Evolutionary conservation across 2,113 vertebrate species (phyloP).

Genomic region (Notarius quadriscutis): DNA sequence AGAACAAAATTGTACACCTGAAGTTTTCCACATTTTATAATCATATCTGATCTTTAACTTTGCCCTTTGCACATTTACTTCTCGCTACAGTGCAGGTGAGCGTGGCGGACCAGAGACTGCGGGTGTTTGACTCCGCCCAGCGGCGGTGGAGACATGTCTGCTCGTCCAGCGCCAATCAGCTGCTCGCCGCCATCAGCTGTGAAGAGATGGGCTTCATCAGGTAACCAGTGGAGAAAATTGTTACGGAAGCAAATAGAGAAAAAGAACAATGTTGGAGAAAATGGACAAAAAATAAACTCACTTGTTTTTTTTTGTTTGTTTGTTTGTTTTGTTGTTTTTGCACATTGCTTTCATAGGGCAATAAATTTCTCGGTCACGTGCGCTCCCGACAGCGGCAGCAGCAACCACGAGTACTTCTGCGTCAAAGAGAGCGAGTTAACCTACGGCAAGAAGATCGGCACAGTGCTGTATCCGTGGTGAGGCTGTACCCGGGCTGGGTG

Average conservation of each 20-base stretch:
- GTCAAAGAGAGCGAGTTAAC: constrained; percentile 77
- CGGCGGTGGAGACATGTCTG: constrained; percentile 83
- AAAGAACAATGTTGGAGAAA: background rate
- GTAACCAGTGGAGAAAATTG: constrained; percentile 60
- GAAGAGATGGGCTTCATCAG: constrained; percentile 91
- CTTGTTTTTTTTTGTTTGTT: background rate
- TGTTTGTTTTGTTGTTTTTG: too few relatives aligned
- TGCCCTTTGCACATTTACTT: background rate
- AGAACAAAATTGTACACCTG: background rate
- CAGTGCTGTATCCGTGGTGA: constrained; percentile 84
- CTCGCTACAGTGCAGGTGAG: constrained; percentile 81
- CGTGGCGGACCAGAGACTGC: constrained; percentile 76
- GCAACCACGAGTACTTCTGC: constrained; percentile 82
- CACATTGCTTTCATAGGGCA: constrained; percentile 63
- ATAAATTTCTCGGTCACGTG: constrained; percentile 76
- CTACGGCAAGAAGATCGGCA: constrained; percentile 78
- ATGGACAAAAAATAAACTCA: background rate
- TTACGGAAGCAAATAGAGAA: too few relatives aligned
- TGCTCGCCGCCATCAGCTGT: constrained; percentile 82
- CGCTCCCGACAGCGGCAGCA: constrained; percentile 69
- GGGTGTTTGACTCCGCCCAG: constrained; percentile 78
- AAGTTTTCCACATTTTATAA: background rate
- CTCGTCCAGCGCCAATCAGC: constrained; percentile 78
- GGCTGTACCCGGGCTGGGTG: background rate
- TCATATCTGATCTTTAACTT: background rate